These are phyloP conservation scores for Micrasema minimum DNA, from an alignment of 1,140 invertebrate genomes.

Conservation along the genomic window DNA sequence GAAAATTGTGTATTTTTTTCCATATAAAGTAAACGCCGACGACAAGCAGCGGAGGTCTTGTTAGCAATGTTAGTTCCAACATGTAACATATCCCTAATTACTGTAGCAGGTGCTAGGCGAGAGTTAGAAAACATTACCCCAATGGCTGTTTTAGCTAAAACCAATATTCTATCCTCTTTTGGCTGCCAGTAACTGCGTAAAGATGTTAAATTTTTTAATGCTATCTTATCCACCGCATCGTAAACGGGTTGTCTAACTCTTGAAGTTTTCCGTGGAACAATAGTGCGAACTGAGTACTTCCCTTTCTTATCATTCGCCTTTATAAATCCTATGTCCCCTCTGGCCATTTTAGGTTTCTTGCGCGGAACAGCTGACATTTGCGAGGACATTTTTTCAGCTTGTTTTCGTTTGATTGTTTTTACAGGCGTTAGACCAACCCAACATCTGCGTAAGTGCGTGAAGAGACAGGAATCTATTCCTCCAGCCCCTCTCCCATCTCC, in stretches of 20 bases:
- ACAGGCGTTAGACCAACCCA: constrained; percentile 60
- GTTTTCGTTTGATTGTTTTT: constrained; percentile 39
- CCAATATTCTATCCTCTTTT: constrained; percentile 71
- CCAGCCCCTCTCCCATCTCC: constrained; percentile 77
- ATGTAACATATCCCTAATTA: constrained; percentile 46
- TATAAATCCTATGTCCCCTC: background rate
- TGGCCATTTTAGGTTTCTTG: constrained; percentile 30
- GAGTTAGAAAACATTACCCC: constrained; percentile 69
- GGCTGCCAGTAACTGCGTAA: constrained; percentile 69
- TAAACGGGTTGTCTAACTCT: constrained; percentile 55
- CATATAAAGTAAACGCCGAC: constrained; percentile 72
- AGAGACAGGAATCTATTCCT: constrained; percentile 76
- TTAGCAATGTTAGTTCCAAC: constrained; percentile 67
- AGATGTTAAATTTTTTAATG: constrained; percentile 71
- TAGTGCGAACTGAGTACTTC: constrained; percentile 36
- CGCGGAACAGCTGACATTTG: background rate
- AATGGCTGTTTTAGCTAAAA: constrained; percentile 73
- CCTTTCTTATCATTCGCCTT: constrained; percentile 11
- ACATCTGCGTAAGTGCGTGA: constrained; percentile 73
- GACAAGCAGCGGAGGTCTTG: constrained; percentile 75
- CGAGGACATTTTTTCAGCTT: background rate
- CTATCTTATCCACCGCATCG: constrained; percentile 73
- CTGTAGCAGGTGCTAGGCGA: constrained; percentile 57
- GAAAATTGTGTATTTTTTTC: constrained; percentile 59
- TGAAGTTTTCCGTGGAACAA: constrained; percentile 14